phyloP scores from a whole-genome alignment of 2,113 vertebrate genomes.

The Lonchura striata region DNA sequence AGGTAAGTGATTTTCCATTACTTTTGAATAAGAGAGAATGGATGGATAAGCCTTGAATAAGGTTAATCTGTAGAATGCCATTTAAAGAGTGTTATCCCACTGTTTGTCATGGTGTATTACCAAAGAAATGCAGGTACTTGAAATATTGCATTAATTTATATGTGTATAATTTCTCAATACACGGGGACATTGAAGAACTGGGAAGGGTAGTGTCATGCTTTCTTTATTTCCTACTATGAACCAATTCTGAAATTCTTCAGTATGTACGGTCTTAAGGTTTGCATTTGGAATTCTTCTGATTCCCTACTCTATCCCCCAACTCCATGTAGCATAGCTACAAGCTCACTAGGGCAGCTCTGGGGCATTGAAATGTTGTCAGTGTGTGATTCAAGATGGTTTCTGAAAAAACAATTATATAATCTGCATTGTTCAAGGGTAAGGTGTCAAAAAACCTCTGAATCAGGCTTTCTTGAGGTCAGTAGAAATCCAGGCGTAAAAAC shows the following conservation, averaged over 20 bases:
- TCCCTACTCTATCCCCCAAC: background rate
- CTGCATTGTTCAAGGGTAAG: background rate
- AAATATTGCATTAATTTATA: background rate
- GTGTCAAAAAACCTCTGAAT: background rate
- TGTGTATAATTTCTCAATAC: background rate
- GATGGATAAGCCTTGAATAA: slow-evolving; percentile 5
- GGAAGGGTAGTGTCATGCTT: background rate
- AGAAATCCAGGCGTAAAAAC: background rate
- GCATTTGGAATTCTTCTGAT: background rate
- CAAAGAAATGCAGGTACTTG: background rate
- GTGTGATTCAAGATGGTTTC: background rate
- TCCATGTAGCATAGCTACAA: background rate
- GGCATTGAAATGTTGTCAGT: background rate
- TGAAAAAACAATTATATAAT: background rate
- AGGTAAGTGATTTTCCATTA: slow-evolving; percentile 78
- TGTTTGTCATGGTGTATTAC: slow-evolving; percentile 66
- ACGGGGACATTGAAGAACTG: background rate
- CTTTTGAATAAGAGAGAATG: slow-evolving; percentile 43
- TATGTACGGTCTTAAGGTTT: background rate
- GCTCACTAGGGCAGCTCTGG: background rate
- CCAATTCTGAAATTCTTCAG: background rate
- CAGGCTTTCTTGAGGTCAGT: background rate
- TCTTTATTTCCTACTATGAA: background rate
- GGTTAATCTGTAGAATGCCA: slow-evolving; percentile 14
- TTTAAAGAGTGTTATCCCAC: slow-evolving; percentile 59